Evolutionary conservation across 2,888 invertebrate genomes (phyloP).

Genomic region (Leptogaster cylindrica): DNA sequence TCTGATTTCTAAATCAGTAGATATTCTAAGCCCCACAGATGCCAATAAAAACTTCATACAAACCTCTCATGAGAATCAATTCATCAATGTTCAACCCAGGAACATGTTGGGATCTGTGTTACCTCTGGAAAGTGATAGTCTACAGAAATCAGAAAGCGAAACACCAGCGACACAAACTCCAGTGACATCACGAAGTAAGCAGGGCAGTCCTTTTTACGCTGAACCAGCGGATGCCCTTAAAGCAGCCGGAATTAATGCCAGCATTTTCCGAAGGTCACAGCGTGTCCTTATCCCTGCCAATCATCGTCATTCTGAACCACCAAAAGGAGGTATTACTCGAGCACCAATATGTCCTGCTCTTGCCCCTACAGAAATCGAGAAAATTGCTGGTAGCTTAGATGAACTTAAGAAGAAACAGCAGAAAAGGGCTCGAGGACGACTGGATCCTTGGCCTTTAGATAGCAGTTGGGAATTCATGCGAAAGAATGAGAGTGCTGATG

Average conservation of each 20-base stretch:
- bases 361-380: conserved; percentile 64
- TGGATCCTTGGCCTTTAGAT: conserved; percentile 80
- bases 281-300: conserved; percentile 61
- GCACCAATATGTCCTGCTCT: conserved; percentile 67
- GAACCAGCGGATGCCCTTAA: conserved; percentile 86
- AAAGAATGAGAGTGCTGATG: conserved; percentile 59
- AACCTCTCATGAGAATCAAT: conserved; percentile 27
- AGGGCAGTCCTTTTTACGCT: conserved; percentile 86
- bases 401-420: conserved; percentile 63
- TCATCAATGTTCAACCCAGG: conserved; percentile 51
- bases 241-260: conserved; percentile 58
- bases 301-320: conserved; percentile 70
- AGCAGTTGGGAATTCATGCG: conserved; percentile 91
- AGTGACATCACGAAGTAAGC: conserved; percentile 64
- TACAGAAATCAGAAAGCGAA: conserved; percentile 53
- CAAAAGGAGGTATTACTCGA: conserved; percentile 59
- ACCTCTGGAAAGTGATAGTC: conserved; percentile 54
- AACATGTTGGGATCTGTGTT: conserved; percentile 56
- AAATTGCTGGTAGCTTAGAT: conserved; percentile 61
- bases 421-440: conserved; percentile 59
- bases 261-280: conserved; percentile 58
- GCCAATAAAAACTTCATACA: conserved; percentile 53
- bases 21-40: conserved; percentile 43
- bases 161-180: conserved; percentile 58
- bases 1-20: conserved; percentile 41